These are phyloP conservation scores for Heterotis niloticus DNA, from an alignment of 2,113 vertebrate genomes.

Conservation along the genomic window DNA sequence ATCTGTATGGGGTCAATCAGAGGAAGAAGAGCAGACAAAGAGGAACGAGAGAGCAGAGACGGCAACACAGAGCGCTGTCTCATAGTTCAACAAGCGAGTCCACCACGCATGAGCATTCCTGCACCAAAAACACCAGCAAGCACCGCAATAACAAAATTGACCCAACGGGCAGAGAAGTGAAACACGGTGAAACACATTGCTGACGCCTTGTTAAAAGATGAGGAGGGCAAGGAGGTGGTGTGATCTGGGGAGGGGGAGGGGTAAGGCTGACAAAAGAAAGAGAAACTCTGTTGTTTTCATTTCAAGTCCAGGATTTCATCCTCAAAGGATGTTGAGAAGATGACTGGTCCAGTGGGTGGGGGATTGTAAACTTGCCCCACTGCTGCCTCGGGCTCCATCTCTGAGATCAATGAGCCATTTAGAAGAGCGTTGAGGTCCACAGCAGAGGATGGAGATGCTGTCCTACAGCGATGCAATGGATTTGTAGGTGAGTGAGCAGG, in stretches of 20 bases:
- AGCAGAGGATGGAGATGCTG: conserved; percentile 70
- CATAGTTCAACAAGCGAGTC: background rate
- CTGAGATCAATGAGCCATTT: conserved; percentile 65
- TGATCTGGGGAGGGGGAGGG: background rate
- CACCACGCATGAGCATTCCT: background rate
- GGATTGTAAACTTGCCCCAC: conserved; percentile 67
- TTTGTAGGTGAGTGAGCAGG: background rate
- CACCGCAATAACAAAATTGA: background rate
- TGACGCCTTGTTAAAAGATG: conserved; percentile 1
- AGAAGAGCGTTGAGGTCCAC: conserved; percentile 64
- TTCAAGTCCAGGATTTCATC: conserved; percentile 92
- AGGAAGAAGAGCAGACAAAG: conserved; percentile 27
- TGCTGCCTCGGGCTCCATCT: conserved; percentile 61
- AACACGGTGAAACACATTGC: background rate
- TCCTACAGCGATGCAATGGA: conserved; percentile 56
- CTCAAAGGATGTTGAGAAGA: conserved; percentile 72
- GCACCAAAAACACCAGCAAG: conserved; percentile 7
- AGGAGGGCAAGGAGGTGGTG: background rate
- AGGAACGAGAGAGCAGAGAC: background rate
- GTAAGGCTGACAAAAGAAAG: background rate
- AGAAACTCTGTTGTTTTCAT: conserved; percentile 69
- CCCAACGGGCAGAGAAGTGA: background rate
- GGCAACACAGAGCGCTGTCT: background rate
- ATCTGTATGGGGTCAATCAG: conserved; percentile 46
- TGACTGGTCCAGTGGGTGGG: background rate